phyloP scores from a whole-genome alignment of 2,113 vertebrate genomes.

The Podarcis raffonei region DNA sequence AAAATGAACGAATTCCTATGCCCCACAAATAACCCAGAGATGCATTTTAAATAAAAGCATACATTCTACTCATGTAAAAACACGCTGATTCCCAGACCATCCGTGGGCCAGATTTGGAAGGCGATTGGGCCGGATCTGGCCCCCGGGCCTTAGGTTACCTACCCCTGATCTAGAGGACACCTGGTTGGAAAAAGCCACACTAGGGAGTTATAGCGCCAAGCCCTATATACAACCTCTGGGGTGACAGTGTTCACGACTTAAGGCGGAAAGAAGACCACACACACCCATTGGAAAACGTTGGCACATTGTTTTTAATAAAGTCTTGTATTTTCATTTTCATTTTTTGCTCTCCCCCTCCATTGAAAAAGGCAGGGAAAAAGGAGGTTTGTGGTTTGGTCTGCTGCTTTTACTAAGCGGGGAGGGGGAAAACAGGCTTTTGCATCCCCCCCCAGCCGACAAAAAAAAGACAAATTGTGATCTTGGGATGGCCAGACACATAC shows the following conservation, averaged over 20 bases:
- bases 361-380: background rate
- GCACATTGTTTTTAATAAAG: slow-evolving; percentile 24
- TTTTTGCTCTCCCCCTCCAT: background rate
- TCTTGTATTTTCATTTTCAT: background rate
- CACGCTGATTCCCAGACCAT: too few species aligned
- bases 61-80: too few species aligned
- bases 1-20: too few species aligned
- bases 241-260: background rate
- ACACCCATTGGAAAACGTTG: background rate
- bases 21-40: too few species aligned
- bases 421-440: fast-evolving
- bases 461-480: too few species aligned
- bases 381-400: too few species aligned
- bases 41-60: too few species aligned
- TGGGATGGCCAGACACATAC: too few species aligned
- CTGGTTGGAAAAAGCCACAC: background rate
- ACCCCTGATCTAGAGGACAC: too few species aligned
- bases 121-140: too few species aligned
- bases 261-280: background rate
- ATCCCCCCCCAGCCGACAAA: background rate
- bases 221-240: background rate
- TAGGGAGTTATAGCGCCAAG: background rate
- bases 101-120: too few species aligned
- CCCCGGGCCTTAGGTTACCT: too few species aligned
- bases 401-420: background rate